Evolutionary conservation across 2,888 invertebrate species (phyloP).

Genomic region (Aspidapion aeneum): DNA sequence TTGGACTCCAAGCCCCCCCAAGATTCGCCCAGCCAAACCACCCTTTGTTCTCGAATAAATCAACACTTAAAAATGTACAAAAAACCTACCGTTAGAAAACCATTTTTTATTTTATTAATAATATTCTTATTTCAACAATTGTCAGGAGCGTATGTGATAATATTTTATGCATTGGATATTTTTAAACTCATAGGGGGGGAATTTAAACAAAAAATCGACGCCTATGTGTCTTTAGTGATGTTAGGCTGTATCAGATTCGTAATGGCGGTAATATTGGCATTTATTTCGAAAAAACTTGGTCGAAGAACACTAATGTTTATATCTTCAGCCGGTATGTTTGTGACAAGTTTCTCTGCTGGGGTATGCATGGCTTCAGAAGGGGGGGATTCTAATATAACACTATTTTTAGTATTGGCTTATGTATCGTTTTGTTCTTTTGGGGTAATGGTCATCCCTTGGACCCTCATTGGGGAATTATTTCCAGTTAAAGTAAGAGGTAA

Average conservation of each 20-base stretch:
- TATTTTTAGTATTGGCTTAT: constrained; percentile 51
- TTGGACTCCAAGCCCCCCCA: constrained; percentile 1
- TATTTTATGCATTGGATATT: constrained; percentile 56
- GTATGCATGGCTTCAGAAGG: constrained; percentile 33
- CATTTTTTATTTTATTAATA: constrained; percentile 48
- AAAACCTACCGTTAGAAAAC: constrained; percentile 51
- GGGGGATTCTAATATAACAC: constrained; percentile 43
- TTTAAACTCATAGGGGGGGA: constrained; percentile 50
- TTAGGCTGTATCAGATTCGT: constrained; percentile 53
- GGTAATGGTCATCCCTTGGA: constrained; percentile 57
- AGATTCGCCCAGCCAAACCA: neutral
- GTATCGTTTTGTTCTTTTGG: constrained; percentile 54
- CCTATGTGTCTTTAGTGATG: constrained; percentile 50
- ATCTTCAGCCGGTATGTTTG: constrained; percentile 54
- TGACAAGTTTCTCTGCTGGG: constrained; percentile 47
- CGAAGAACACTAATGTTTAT: constrained; percentile 50
- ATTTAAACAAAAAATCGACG: constrained; percentile 48
- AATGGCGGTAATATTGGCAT: constrained; percentile 51
- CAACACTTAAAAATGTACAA: constrained; percentile 33
- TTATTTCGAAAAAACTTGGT: constrained; percentile 51
- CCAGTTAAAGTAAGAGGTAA: constrained; percentile 53
- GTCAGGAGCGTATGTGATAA: constrained; percentile 55
- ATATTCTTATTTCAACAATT: constrained; percentile 56
- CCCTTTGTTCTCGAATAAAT: neutral
- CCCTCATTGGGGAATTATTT: constrained; percentile 53